These are phyloP conservation scores for Cataglyphis albicans DNA, from an alignment of 2,888 invertebrate species.

Conservation along the genomic window DNA sequence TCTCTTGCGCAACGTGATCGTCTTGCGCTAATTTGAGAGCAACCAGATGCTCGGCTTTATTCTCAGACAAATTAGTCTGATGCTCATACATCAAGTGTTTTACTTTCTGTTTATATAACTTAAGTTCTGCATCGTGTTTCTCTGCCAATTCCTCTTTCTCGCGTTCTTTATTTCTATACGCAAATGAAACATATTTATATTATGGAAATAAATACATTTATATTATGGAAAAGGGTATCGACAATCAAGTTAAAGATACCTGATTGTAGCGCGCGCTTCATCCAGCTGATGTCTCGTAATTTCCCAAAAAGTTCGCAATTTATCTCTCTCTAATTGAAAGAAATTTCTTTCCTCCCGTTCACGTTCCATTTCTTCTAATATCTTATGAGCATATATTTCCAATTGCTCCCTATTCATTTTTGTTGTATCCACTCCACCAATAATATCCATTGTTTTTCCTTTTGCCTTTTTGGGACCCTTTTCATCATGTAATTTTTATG, in stretches of 20 bases:
- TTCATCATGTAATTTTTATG: conserved; percentile 48
- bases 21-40: conserved; percentile 94
- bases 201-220: no score
- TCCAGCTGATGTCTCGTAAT: conserved; percentile 96
- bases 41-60: conserved; percentile 94
- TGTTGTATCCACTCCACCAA: conserved; percentile 96
- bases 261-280: conserved; percentile 91
- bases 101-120: conserved; percentile 96
- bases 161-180: conserved; percentile 91
- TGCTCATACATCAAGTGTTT: conserved; percentile 97
- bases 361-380: conserved; percentile 96
- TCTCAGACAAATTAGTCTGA: conserved; percentile 93
- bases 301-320: conserved; percentile 98
- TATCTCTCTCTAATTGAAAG: conserved; percentile 97
- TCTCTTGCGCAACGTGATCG: conserved; percentile 92
- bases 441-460: conserved; percentile 76
- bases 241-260: conserved; percentile 81
- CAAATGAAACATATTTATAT: conserved; percentile 5
- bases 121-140: conserved; percentile 94
- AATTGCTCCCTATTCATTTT: conserved; percentile 97
- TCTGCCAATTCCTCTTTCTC: conserved; percentile 96
- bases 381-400: conserved; percentile 94
- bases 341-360: conserved; percentile 98
- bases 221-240: background rate
- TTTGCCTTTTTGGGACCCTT: conserved; percentile 80